Evolutionary conservation across 1,140 invertebrate genomes (phyloP), one percentile per base, ranked within the genome.

Genomic region (Drosophila nigrodunni): DNA sequence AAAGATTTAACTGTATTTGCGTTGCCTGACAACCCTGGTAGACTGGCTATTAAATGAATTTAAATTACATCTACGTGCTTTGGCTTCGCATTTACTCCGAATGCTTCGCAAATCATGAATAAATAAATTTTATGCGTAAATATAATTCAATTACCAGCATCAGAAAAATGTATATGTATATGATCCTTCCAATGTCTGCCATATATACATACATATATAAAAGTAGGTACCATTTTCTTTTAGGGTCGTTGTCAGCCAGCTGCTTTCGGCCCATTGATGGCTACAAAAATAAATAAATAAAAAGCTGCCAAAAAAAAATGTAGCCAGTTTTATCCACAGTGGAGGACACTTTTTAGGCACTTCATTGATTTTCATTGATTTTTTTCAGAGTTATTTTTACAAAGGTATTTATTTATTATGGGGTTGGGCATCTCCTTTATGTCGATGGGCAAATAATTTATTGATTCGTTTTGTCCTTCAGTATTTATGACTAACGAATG

Each of bases 51-150:
- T 64, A 86, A 89, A 89, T 88, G 66, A 78, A 80, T 88, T 88
- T 80, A 83, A 88, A 88, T 88, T 75, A 80, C 73, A 46, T 83
- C 73, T 83, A 88, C 85, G 83, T 89, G 83, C 77, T 70, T 59
- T 61, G 68, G 64, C 41, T 59, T 66, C 60, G 7, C 54, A 39
- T 43, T 67, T 67, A 47, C 35, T 50, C 44, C 61, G 58, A 55
- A 72, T 46, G 69, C 59, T 58, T 35, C 49, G 47, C 46, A 69
- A 77, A 69, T 66, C 82, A 77, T 88, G 85, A 88, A 88, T 87
- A 87, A 87, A 87, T 88, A 88, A 88, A 87, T 88, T 88, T 77
- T 77, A 87, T 87, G 83, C 80, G 73, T 80, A 80, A 74, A 86
- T 74, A 86, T 86, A 79, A 83, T 88, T 83, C 80, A 88, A 88